Base-by-base conservation (phyloP, 2,113 vertebrate species). In the Spermophilus dauricus region DNA sequence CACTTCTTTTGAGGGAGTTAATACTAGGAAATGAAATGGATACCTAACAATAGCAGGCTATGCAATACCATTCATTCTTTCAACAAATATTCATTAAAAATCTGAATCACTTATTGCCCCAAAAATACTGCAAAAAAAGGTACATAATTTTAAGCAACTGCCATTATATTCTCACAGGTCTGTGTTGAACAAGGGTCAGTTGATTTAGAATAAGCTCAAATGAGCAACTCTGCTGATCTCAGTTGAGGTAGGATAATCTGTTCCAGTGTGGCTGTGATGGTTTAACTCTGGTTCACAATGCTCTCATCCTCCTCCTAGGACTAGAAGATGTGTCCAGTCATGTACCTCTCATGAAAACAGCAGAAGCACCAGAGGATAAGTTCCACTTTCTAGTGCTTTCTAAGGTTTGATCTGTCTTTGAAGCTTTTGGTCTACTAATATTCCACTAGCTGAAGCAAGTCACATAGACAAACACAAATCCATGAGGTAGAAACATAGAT, bases 91-190 rank as follows among this genome's bases (percentile, higher is more conserved):
- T 81, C 39, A 77, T 89, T 69, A 84, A 61, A 24, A 28, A 72
- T 76, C 42, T 81, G 37, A 94, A 84, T 69, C 65, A 90, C 73
- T 20, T 76, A 58, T 72, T 84, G 39, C 73, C 61, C 75, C 42
- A 88, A 93, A 70, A 88, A 73, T 28, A 61, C 76, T 65, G 14
- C 39, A 61, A 32, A 37, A 70, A 78, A 70, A 83, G 51, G 7
- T n/a, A 89, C 61, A n/a, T 58, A n/a, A 5, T 10, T 93, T 83
- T 91, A 92, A 88, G 53, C n/a, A 94, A 42, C 2, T 89, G 39
- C 42, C 69, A 96, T 91, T 91, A 69, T n/a, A 82, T 4, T 91
- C 45, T 91, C 63, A 86, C 32, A 96, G 28, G 75, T 86, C 14
- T 45, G 9, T 69, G 45, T 16, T 72, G 26, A 56, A 69, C 69